These are phyloP conservation scores for Ephialtes manifestator DNA, from an alignment of 2,888 invertebrate species.

Conservation along the genomic window DNA sequence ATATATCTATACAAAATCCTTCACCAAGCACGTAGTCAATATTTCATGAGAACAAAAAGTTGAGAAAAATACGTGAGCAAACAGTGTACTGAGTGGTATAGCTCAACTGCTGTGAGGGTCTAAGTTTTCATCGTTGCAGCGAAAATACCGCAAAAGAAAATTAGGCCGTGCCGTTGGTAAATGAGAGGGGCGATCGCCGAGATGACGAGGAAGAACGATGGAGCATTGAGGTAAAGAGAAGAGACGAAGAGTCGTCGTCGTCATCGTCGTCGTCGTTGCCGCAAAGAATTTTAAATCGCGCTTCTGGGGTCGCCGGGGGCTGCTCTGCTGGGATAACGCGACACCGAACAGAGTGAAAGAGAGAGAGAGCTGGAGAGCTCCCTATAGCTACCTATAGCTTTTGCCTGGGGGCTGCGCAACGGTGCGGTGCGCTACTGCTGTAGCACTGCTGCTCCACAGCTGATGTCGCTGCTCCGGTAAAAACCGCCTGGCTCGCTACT, in stretches of 20 bases:
- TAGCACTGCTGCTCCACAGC: conserved; percentile 47
- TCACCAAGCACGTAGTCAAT: neutral
- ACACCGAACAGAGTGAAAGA: conserved; percentile 27
- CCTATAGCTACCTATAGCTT: conserved; percentile 29
- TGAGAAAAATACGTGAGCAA: neutral
- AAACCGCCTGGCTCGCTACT: conserved; percentile 27
- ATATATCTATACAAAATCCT: neutral
- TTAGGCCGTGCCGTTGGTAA: conserved; percentile 41
- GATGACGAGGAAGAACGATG: conserved; percentile 37
- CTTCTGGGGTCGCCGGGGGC: conserved; percentile 61
- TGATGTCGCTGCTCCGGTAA: conserved; percentile 32
- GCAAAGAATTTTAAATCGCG: conserved; percentile 63
- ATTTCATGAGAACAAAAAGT: neutral
- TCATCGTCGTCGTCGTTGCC: conserved; percentile 17
- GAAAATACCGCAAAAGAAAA: conserved; percentile 3
- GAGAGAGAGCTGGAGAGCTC: neutral
- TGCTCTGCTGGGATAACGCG: conserved; percentile 53
- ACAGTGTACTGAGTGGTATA: neutral
- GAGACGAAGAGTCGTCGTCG: conserved; percentile 24
- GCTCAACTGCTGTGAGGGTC: neutral
- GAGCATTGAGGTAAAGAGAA: conserved; percentile 26
- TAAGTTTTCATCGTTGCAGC: neutral
- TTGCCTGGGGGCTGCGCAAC: conserved; percentile 68
- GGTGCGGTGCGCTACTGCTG: conserved; percentile 66
- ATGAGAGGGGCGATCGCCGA: conserved; percentile 43